Evolutionary conservation across 2,113 vertebrate species (phyloP).

Genomic region (Corythornis madagascariensis): DNA sequence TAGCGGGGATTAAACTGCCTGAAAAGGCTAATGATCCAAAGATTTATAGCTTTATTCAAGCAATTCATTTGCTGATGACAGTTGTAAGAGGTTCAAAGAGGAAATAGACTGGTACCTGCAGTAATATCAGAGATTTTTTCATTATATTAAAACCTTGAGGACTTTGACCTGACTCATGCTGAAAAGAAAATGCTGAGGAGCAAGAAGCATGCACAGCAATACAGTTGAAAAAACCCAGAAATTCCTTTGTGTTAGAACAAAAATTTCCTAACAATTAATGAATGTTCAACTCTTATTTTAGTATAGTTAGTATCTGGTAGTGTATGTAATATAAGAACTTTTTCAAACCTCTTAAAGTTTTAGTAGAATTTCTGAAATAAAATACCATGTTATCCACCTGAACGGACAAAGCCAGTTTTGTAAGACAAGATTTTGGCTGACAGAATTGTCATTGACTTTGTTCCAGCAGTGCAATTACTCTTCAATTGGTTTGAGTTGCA

Average conservation of each 20-base stretch:
- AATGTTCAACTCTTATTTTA: background rate
- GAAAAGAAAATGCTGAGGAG: background rate
- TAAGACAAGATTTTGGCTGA: background rate
- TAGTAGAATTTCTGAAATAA: background rate
- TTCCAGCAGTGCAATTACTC: background rate
- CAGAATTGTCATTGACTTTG: background rate
- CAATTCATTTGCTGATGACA: background rate
- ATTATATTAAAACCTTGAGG: background rate
- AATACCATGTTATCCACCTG: background rate
- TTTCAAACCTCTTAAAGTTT: background rate
- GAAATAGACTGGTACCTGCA: background rate
- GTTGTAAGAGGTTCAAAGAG: background rate
- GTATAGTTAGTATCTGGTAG: slow-evolving; percentile 32
- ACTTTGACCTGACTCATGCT: slow-evolving; percentile 27
- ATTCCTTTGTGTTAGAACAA: background rate
- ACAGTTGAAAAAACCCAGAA: background rate
- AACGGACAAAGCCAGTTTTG: background rate
- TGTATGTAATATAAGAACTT: background rate
- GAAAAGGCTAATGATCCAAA: background rate
- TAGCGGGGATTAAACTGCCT: background rate
- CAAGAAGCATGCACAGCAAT: background rate
- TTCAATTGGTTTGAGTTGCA: background rate
- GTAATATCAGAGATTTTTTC: background rate
- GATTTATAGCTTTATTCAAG: background rate
- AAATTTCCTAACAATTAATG: background rate